Percentiles rank a stretch among this genome's conserved stretches.
Conservation (phyloP, 2,888 invertebrate species). For the Gortyna flavago region DNA sequence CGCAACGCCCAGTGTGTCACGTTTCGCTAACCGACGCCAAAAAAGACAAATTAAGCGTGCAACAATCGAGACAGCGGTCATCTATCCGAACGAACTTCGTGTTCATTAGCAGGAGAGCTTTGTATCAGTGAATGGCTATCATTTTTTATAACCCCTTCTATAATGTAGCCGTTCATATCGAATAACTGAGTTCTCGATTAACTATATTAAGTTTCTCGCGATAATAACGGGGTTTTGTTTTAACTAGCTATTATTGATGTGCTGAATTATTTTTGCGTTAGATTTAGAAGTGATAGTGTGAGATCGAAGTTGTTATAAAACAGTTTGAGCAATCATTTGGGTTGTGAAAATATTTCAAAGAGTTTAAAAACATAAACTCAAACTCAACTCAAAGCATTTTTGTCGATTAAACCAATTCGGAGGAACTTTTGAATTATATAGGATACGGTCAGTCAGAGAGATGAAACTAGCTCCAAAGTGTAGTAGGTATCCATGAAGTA, state of each 20-base stretch:
- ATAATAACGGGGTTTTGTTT: conserved; percentile 50
- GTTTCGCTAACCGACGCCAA: conserved; percentile 31
- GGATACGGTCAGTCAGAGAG: too few relatives aligned
- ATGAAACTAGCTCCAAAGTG: background rate
- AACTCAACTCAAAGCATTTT: background rate
- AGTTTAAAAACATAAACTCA: background rate
- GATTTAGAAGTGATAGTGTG: conserved; percentile 2
- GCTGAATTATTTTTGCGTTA: conserved; percentile 29
- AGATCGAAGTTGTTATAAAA: background rate
- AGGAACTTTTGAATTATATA: background rate
- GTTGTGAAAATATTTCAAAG: background rate
- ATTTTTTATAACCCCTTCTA: conserved; percentile 56
- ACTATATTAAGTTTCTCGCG: conserved; percentile 51
- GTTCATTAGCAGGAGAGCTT: conserved; percentile 67
- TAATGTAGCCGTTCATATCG: conserved; percentile 55
- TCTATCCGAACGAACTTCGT: conserved; percentile 63
- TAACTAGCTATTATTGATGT: conserved; percentile 29
- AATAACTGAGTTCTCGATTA: conserved; percentile 56
- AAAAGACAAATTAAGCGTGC: conserved; percentile 53
- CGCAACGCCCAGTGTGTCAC: conserved; percentile 39
- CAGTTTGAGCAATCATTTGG: background rate
- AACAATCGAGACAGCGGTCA: conserved; percentile 55
- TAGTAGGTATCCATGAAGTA: background rate
- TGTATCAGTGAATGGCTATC: conserved; percentile 62
- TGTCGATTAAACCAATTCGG: background rate